Evolutionary conservation across 2,888 invertebrate genomes (phyloP), one percentile per base, ranked within the genome.

Genomic region (Lasioglossum figueresi): DNA sequence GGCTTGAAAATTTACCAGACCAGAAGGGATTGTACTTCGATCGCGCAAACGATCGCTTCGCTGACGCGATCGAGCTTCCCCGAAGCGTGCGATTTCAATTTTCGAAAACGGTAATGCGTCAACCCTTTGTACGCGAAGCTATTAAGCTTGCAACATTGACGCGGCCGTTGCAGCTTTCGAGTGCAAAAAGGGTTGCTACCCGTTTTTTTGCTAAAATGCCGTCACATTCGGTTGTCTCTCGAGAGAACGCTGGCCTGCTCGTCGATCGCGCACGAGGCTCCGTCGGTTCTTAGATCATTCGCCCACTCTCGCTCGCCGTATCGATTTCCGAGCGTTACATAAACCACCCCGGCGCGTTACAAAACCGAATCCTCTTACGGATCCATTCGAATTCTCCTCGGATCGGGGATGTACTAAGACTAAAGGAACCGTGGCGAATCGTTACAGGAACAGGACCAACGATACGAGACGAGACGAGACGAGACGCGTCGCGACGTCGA

Each of bases 1-100:
- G 85, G 85, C 85, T 85, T 56, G 77, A 56, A 80, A 75, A 85
- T 80, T 78, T 80, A 84, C 85, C 84, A 84, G 84, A 84, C 84
- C 71, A 83, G 84, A 84, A 84, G 84, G 80, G 74, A 80, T 80
- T 66, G 77, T 79, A 59, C 84, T 78, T 83, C 78, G 75, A 84
- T 83, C 70, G 40, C 52, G 23, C 27, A 43, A 43, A 27, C 23
- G 48, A 73, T 34, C 66, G 66, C 34, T 19, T 66, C 66, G 66
- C 31, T 8, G 31, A 31, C 34, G 66, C 31, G 66, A 66, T 66
- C 66, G 19, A 34, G 19, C 19, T 23, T 23, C 16, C 10, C 10
- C 19, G 34, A 66, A 19, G 8, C 27, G 31, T 31, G 31, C 31
- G 14, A 6, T 14, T 34, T 68, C 23, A 31, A 34, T 66, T 66